phyloP scores from a whole-genome alignment of 2,888 invertebrate genomes.

The Pterobdella sp. region DNA sequence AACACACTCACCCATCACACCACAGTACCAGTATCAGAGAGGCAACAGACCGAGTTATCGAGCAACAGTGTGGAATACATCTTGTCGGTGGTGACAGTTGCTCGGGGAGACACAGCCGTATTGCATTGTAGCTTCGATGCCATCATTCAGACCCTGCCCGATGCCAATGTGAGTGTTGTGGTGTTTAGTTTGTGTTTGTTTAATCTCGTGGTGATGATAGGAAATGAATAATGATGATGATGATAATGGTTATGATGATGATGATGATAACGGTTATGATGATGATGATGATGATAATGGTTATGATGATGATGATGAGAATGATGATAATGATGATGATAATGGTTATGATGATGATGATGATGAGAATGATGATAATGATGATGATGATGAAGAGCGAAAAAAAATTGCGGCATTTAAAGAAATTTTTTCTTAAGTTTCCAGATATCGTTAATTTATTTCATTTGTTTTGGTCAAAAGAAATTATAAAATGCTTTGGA shows the following conservation, averaged over 20 bases:
- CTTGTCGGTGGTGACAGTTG: slow-evolving; percentile 39
- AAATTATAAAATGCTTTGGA: no score
- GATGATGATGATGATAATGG: slow-evolving; percentile 24
- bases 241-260: background rate
- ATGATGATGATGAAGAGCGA: no score
- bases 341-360: slow-evolving; percentile 27
- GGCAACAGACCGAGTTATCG: slow-evolving; percentile 12
- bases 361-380: no score
- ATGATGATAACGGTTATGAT: slow-evolving; percentile 2
- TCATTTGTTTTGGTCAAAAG: no score
- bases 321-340: slow-evolving; percentile 23
- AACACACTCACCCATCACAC: background rate
- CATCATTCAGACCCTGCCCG: slow-evolving; percentile 39
- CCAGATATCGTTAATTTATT: no score
- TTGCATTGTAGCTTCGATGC: slow-evolving; percentile 41
- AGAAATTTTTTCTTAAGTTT: no score
- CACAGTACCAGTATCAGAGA: slow-evolving; percentile 14
- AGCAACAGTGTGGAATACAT: slow-evolving; percentile 37
- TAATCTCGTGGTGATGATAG: background rate
- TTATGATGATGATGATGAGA: slow-evolving; percentile 21
- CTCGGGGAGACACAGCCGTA: slow-evolving; percentile 40
- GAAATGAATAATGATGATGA: background rate
- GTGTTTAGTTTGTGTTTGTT: background rate
- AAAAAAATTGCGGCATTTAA: background rate
- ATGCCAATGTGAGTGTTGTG: slow-evolving; percentile 36